These are phyloP conservation scores for Dinocampus coccinellae DNA, from an alignment of 2,888 invertebrate species.

Conservation along the genomic window DNA sequence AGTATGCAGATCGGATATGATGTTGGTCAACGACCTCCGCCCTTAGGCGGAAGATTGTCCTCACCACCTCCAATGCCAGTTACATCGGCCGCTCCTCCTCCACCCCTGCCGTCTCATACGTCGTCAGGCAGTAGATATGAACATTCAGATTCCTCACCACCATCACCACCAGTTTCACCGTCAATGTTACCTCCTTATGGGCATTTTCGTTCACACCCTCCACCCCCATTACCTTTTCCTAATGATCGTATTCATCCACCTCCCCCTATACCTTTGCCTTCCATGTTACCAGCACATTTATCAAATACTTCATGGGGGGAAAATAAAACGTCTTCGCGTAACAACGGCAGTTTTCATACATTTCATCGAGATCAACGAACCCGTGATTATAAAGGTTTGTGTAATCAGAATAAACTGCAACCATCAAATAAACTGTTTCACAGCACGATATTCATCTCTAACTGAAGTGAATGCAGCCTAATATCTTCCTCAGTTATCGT, in stretches of 20 bases:
- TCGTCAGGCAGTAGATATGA: slow-evolving; percentile 68
- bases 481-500: not conserved
- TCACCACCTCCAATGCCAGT: slow-evolving; percentile 75
- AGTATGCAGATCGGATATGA: slow-evolving; percentile 63
- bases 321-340: slow-evolving; percentile 57
- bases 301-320: slow-evolving; percentile 55
- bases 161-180: slow-evolving; percentile 61
- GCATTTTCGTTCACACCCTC: slow-evolving; percentile 49
- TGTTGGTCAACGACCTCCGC: slow-evolving; percentile 68
- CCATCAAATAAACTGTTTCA: slow-evolving; percentile 24
- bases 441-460: not conserved
- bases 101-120: slow-evolving; percentile 70
- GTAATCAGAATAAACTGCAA: slow-evolving; percentile 29
- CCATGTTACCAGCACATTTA: slow-evolving; percentile 67
- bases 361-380: slow-evolving; percentile 50
- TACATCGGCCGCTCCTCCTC: slow-evolving; percentile 47
- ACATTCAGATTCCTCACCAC: slow-evolving; percentile 50
- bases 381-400: slow-evolving; percentile 68
- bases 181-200: slow-evolving; percentile 59
- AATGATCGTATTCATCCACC: slow-evolving; percentile 72
- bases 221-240: slow-evolving; percentile 69
- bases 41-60: slow-evolving; percentile 66
- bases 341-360: slow-evolving; percentile 57
- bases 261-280: slow-evolving; percentile 65
- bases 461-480: not conserved